phyloP scores from a whole-genome alignment of 1,140 invertebrate genomes.

The Reticulitermes speratus region DNA sequence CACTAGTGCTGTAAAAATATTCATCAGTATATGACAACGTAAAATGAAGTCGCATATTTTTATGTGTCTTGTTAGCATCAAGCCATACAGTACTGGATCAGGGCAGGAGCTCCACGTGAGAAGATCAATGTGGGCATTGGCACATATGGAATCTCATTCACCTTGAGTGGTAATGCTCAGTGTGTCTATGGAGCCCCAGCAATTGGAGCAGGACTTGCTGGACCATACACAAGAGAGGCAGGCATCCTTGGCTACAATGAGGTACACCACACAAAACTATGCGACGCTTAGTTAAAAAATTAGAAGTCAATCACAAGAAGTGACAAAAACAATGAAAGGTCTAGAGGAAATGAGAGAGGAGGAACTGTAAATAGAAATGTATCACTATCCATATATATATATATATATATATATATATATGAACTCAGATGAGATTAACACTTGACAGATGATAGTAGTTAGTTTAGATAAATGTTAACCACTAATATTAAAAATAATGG shows the following conservation, averaged over 20 bases:
- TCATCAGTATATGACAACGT: too few relatives aligned
- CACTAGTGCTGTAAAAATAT: too few relatives aligned
- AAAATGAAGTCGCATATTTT: too few relatives aligned
- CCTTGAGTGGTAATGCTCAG: constrained; percentile 44
- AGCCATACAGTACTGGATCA: constrained; percentile 48
- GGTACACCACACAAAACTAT: constrained; percentile 42
- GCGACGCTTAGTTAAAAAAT: not conserved
- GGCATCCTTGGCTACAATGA: constrained; percentile 80
- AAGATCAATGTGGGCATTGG: constrained; percentile 56
- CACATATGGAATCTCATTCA: constrained; percentile 55
- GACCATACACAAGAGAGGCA: constrained; percentile 66
- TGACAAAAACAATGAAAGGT: not conserved
- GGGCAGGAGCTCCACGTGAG: constrained; percentile 47
- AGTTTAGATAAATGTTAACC: too few relatives aligned
- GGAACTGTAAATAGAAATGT: too few relatives aligned
- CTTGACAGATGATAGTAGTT: too few relatives aligned
- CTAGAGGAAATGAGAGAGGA: too few relatives aligned
- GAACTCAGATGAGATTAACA: too few relatives aligned
- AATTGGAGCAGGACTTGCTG: constrained; percentile 57
- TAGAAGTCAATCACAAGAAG: not conserved
- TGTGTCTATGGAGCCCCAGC: constrained; percentile 50
- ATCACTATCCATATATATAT: too few relatives aligned
- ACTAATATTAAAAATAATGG: too few relatives aligned
- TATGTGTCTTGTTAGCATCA: constrained; percentile 2
- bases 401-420: too few relatives aligned